Evolutionary conservation across 2,113 vertebrate species (phyloP).

Genomic region (Arizona elegans): DNA sequence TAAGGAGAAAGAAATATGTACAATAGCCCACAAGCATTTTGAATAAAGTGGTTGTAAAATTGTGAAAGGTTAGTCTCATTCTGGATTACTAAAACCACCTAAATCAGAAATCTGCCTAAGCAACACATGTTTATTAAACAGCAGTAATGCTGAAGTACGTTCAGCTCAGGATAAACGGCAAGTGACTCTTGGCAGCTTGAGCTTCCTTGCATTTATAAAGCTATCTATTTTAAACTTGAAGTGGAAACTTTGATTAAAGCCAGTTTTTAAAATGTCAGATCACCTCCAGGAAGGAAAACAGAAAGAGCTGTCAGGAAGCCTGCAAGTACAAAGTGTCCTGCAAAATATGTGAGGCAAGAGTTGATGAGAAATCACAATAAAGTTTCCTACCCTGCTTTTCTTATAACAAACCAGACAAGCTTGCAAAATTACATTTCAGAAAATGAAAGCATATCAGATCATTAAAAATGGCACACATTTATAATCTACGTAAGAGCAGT

Average conservation of each 20-base stretch:
- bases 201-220: constrained; percentile 20
- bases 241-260: constrained; percentile 7
- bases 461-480: neutral
- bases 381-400: neutral
- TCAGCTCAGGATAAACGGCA: constrained; percentile 1
- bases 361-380: constrained; percentile 5
- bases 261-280: constrained; percentile 2
- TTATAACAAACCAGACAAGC: neutral
- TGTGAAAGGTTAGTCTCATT: neutral
- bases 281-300: constrained; percentile 24
- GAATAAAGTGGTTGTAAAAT: neutral
- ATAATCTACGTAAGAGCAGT: neutral
- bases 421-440: neutral
- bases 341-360: neutral
- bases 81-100: neutral
- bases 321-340: neutral
- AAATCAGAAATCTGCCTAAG: neutral
- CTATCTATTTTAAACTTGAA: constrained; percentile 14
- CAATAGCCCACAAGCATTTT: neutral
- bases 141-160: constrained; percentile 6
- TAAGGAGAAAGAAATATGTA: neutral
- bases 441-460: neutral
- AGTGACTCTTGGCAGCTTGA: neutral
- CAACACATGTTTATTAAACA: neutral
- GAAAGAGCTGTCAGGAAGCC: constrained; percentile 27